These are phyloP conservation scores for Monopterus albus DNA, from an alignment of 2,113 vertebrate genomes.

Conservation along the genomic window DNA sequence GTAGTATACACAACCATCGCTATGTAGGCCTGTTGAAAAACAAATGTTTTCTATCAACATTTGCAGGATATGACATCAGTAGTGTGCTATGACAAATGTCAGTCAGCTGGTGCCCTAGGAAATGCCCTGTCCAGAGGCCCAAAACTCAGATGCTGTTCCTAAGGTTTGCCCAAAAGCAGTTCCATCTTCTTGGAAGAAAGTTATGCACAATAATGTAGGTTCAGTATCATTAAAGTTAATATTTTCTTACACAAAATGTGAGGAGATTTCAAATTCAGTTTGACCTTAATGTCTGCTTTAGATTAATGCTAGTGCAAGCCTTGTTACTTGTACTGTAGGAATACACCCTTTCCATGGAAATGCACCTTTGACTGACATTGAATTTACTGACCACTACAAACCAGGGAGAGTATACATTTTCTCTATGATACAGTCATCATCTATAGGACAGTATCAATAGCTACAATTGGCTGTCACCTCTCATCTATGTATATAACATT, in stretches of 20 bases:
- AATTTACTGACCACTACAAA: conserved; percentile 11
- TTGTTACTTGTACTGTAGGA: no score
- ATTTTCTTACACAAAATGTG: not conserved
- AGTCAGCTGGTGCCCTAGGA: no score
- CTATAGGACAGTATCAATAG: conserved; percentile 16
- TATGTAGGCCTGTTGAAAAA: no score
- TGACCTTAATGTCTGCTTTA: no score
- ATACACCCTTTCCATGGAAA: not conserved
- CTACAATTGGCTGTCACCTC: not conserved
- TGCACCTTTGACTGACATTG: not conserved
- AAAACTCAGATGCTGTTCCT: no score
- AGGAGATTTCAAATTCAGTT: not conserved
- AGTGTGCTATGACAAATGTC: no score
- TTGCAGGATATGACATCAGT: no score
- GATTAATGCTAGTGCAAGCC: not conserved
- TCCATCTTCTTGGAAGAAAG: no score
- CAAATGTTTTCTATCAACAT: no score
- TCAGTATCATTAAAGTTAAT: not conserved
- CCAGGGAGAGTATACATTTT: not conserved
- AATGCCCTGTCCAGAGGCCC: no score
- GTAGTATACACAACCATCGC: no score
- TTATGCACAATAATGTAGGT: not conserved
- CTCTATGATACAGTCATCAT: not conserved
- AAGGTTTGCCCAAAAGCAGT: no score
- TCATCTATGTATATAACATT: conserved; percentile 19